Evolutionary conservation across 1,140 invertebrate genomes (phyloP), one percentile per base, ranked within the genome.

Genomic region (Saxidomus purpurata): DNA sequence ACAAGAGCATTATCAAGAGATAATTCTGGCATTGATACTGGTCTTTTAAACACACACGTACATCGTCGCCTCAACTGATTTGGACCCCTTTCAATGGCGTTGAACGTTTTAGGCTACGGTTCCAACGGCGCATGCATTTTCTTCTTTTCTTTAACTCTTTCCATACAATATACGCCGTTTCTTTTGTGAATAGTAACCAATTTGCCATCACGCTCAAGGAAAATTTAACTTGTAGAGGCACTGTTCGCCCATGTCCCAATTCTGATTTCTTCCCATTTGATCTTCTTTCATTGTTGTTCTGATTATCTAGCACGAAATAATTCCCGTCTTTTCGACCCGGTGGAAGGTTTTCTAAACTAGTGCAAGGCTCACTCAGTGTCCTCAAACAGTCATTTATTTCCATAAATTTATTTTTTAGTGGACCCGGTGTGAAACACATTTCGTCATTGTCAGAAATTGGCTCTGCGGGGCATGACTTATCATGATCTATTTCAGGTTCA

Each of bases 241-340:
- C 61, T 38, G 43, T 38, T 36, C 17, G 43, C 43, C 43, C 43
- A 47, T 47, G 43, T 47, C 17, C 43, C 43, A 85, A 85, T 55
- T 85, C 61, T 9, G 83, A 85, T 25, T 34, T 43, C 25, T 67
- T 63, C 13, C 61, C 81, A 28, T 69, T n/a, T n/a, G n/a, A n/a
- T n/a, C n/a, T n/a, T n/a, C n/a, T n/a, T n/a, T n/a, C n/a, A n/a
- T n/a, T n/a, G 61, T 83, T 63, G 22, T 34, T 43, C 11, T 17
- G 63, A 31, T 83, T 83, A 34, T 40, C n/a, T 2, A 83, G 22
- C 31, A 83, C 55, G 28, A 67, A 83, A 47, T 67, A 83, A 25
- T 4, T 38, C 11, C 61, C 55, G 36, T 83, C 81, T 69, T 83
- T 83, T 1, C 55, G 3, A 36, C 61, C 59, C 6, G 55, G 9